Evolutionary conservation across 1,140 invertebrate species (phyloP).

Genomic region (Pachyrhynchus sulphureomaculatus): DNA sequence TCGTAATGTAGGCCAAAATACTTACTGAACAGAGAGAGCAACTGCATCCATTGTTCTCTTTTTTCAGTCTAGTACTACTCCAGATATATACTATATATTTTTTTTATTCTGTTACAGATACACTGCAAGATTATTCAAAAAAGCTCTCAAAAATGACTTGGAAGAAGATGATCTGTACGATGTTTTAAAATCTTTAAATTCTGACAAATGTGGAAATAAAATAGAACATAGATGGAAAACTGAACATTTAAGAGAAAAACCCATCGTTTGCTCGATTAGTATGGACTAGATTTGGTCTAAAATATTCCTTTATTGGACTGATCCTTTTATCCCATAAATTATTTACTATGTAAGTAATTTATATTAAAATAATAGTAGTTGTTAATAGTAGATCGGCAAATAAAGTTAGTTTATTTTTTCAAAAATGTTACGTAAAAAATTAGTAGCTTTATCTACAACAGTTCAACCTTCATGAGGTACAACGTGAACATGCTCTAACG

Average conservation of each 20-base stretch:
- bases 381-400: too few species aligned
- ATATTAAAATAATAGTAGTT: too few species aligned
- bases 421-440: too few species aligned
- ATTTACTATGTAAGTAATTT: slow-evolving; percentile 32
- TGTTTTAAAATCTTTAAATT: slow-evolving; percentile 31
- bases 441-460: too few species aligned
- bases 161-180: slow-evolving; percentile 43
- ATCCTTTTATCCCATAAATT: slow-evolving; percentile 27
- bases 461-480: too few species aligned
- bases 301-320: slow-evolving; percentile 32
- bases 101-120: slow-evolving; percentile 33
- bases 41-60: too few species aligned
- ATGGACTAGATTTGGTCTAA: slow-evolving; percentile 30
- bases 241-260: slow-evolving; percentile 29
- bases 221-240: slow-evolving; percentile 41
- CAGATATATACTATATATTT: slow-evolving; percentile 28
- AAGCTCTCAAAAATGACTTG: slow-evolving; percentile 35
- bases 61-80: slow-evolving; percentile 31
- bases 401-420: too few species aligned
- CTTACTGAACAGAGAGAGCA: too few species aligned
- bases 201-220: slow-evolving; percentile 36
- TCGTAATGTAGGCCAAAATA: too few species aligned
- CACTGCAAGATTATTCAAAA: slow-evolving; percentile 36
- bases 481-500: too few species aligned
- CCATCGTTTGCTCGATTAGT: slow-evolving; percentile 33